phyloP scores from a whole-genome alignment of 2,797 vertebrate species.

The Clarias platycephalus region DNA sequence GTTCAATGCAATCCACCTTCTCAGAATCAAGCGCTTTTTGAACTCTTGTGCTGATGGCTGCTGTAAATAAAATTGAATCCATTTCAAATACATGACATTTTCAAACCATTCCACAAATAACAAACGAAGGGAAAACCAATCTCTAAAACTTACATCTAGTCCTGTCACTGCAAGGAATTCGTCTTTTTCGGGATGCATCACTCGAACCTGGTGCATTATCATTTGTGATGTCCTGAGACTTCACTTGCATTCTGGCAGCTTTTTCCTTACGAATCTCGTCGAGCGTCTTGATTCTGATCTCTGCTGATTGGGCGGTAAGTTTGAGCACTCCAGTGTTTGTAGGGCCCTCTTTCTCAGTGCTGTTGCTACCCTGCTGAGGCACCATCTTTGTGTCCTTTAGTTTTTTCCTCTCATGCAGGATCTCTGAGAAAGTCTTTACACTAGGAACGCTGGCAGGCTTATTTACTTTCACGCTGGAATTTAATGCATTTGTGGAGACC shows the following conservation, averaged over 20 bases:
- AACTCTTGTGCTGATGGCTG: slow-evolving; percentile 39
- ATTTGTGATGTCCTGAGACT: slow-evolving; percentile 46
- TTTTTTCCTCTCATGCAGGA: slow-evolving; percentile 78
- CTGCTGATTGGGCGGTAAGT: slow-evolving; percentile 31
- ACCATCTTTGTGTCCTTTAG: slow-evolving; percentile 63
- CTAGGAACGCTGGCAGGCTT: slow-evolving; percentile 54
- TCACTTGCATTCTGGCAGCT: slow-evolving; percentile 75
- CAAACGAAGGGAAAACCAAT: neutral
- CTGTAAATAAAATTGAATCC: slow-evolving; percentile 17
- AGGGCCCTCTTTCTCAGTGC: slow-evolving; percentile 26
- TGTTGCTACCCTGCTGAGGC: slow-evolving; percentile 14
- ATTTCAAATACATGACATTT: neutral
- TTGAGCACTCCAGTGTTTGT: slow-evolving; percentile 30
- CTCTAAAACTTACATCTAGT: slow-evolving; percentile 61
- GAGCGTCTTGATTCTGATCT: slow-evolving; percentile 85
- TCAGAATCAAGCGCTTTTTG: slow-evolving; percentile 57
- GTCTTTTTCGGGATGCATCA: slow-evolving; percentile 54
- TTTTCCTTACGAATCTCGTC: slow-evolving; percentile 93
- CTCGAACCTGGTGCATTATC: slow-evolving; percentile 38
- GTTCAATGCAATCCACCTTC: slow-evolving; percentile 50
- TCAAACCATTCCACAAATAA: neutral
- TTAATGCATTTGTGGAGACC: slow-evolving; percentile 25
- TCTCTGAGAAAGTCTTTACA: slow-evolving; percentile 77
- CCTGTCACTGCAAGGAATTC: slow-evolving; percentile 70
- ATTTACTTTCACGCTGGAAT: slow-evolving; percentile 53